Conservation (phyloP, 2,113 vertebrate genomes). For the Tonatia bakeri region DNA sequence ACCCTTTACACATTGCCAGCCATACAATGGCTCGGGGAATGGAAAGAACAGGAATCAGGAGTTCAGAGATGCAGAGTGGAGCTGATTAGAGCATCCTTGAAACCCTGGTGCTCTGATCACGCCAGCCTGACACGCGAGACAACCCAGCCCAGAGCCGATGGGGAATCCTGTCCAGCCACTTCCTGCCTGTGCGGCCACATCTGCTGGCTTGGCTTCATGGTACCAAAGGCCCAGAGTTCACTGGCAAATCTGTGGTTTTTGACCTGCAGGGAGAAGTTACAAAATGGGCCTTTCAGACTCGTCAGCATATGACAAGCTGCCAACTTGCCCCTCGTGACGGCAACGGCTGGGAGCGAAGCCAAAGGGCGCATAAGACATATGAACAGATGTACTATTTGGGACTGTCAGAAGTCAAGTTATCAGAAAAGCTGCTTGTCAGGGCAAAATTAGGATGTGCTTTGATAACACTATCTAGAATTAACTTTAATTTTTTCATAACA, state of each 20-base stretch:
- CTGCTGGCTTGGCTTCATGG: accelerated
- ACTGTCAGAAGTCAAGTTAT: not conserved
- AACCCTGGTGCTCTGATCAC: not conserved
- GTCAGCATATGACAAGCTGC: not conserved
- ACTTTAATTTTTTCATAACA: not conserved
- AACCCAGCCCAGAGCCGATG: not conserved
- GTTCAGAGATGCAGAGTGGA: not conserved
- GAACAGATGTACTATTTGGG: not conserved
- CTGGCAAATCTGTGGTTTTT: not conserved
- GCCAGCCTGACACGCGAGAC: not conserved
- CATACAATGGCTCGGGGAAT: not conserved
- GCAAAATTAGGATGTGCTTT: not conserved
- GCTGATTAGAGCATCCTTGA: not conserved
- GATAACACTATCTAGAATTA: not conserved
- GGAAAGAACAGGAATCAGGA: not conserved
- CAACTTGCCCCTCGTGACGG: not conserved
- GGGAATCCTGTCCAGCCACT: not conserved
- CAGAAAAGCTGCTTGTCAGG: not conserved
- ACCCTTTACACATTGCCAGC: not conserved
- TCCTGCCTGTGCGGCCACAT: not conserved
- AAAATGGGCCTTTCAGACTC: not conserved
- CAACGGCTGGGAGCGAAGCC: not conserved
- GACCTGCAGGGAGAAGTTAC: not conserved
- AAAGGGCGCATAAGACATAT: not conserved
- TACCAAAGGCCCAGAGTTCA: not conserved